These are phyloP conservation scores for Cecropterus lyciades DNA, from an alignment of 1,140 invertebrate genomes.

Conservation along the genomic window DNA sequence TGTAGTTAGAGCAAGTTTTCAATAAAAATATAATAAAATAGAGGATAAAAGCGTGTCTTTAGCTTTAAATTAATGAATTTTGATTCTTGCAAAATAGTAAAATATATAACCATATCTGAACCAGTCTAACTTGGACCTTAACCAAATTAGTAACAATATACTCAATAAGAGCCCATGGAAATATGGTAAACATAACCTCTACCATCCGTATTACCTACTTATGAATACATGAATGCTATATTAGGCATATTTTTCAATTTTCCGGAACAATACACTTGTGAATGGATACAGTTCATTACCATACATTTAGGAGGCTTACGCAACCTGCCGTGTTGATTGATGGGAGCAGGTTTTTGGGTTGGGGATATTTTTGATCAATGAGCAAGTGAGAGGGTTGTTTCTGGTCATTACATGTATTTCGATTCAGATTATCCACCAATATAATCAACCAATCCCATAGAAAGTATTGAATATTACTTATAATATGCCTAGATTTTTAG, in stretches of 20 bases:
- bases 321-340: slow-evolving; percentile 34
- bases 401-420: no score
- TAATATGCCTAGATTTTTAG: no score
- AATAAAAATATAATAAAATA: no score
- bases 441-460: no score
- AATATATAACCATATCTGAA: no score
- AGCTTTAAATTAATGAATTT: no score
- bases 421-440: no score
- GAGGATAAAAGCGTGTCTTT: no score
- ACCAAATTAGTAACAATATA: slow-evolving; percentile 23
- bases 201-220: slow-evolving; percentile 29
- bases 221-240: slow-evolving; percentile 63
- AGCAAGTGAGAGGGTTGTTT: no score
- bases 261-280: slow-evolving; percentile 57
- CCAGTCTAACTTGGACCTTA: neutral
- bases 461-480: no score
- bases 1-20: no score
- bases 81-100: no score
- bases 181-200: slow-evolving; percentile 41
- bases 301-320: slow-evolving; percentile 33
- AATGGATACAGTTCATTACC: slow-evolving; percentile 51
- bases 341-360: slow-evolving; percentile 1
- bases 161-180: slow-evolving; percentile 24
- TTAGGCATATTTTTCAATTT: slow-evolving; percentile 58
- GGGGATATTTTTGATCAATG: neutral